Percentiles rank a stretch among this genome's conserved stretches.
These are phyloP conservation scores for Netelia fuscicornis DNA, from an alignment of 2,888 invertebrate species.

Conservation along the genomic window DNA sequence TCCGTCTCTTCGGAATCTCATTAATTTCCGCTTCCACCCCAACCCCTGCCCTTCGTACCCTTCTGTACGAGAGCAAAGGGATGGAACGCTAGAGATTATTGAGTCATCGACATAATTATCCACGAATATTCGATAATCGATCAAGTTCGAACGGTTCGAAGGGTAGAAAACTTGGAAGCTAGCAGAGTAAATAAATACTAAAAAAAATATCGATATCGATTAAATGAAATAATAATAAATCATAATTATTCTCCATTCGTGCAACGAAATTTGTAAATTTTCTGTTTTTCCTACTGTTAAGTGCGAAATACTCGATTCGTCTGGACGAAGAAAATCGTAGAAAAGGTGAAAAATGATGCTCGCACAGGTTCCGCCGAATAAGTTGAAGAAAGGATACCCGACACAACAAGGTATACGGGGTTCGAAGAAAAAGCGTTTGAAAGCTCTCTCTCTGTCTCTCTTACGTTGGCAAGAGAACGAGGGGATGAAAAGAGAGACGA, in stretches of 20 bases:
- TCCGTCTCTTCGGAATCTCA: constrained; percentile 44
- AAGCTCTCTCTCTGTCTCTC: background rate
- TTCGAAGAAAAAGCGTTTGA: constrained; percentile 33
- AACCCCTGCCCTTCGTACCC: background rate
- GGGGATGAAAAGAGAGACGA: background rate
- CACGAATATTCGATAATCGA: constrained; percentile 9
- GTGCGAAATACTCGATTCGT: no score
- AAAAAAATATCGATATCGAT: background rate
- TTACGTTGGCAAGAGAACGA: background rate
- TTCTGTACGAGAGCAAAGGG: background rate
- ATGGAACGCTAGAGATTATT: constrained; percentile 23
- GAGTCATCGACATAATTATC: constrained; percentile 37
- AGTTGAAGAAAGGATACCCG: background rate
- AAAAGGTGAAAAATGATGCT: constrained; percentile 21
- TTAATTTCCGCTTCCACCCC: constrained; percentile 36
- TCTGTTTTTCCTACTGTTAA: no score
- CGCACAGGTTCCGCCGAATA: background rate
- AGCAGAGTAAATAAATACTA: no score
- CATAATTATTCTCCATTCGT: no score
- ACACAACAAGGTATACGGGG: constrained; percentile 1
- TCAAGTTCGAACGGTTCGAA: background rate
- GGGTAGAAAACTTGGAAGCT: background rate
- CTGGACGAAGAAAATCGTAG: background rate
- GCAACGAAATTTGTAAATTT: no score
- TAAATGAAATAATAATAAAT: no score